Percentiles rank a stretch among this genome's conserved stretches.
These are phyloP conservation scores for Scaeva pyrastri DNA, from an alignment of 2,888 invertebrate species.

Conservation along the genomic window DNA sequence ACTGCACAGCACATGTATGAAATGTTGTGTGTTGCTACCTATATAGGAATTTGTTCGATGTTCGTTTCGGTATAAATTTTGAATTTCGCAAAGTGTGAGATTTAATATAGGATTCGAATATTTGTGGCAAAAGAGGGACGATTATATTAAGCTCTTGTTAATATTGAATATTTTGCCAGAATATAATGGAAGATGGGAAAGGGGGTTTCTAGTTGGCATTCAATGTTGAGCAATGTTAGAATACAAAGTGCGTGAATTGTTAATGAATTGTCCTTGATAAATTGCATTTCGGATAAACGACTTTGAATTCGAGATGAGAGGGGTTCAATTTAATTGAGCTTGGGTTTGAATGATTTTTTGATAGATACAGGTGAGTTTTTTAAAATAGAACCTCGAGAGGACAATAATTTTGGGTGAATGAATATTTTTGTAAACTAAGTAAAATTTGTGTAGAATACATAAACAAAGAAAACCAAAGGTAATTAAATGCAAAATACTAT, in stretches of 20 bases:
- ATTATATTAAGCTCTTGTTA: constrained; percentile 11
- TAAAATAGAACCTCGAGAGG: too few relatives aligned
- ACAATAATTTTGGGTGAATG: too few relatives aligned
- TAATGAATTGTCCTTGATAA: constrained; percentile 75
- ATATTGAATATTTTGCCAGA: constrained; percentile 17
- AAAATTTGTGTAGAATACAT: too few relatives aligned
- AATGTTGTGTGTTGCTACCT: too few relatives aligned
- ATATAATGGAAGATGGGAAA: neutral
- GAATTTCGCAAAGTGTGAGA: constrained; percentile 25
- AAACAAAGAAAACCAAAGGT: too few relatives aligned
- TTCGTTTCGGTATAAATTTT: neutral
- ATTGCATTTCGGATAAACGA: constrained; percentile 33
- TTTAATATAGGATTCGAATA: constrained; percentile 32
- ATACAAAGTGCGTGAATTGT: constrained; percentile 69
- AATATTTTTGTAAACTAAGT: too few relatives aligned
- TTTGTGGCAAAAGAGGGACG: constrained; percentile 21
- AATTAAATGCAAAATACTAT: too few relatives aligned
- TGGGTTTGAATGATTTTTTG: neutral
- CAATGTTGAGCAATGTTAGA: constrained; percentile 60
- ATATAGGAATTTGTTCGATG: neutral
- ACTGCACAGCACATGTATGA: too few relatives aligned
- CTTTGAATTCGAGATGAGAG: neutral
- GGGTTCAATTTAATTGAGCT: constrained; percentile 23
- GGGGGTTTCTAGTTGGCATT: constrained; percentile 37
- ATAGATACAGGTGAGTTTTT: neutral